Evolutionary conservation across 2,113 vertebrate genomes (phyloP), one percentile per base, ranked within the genome.

Genomic region (Perognathus longimembris): DNA sequence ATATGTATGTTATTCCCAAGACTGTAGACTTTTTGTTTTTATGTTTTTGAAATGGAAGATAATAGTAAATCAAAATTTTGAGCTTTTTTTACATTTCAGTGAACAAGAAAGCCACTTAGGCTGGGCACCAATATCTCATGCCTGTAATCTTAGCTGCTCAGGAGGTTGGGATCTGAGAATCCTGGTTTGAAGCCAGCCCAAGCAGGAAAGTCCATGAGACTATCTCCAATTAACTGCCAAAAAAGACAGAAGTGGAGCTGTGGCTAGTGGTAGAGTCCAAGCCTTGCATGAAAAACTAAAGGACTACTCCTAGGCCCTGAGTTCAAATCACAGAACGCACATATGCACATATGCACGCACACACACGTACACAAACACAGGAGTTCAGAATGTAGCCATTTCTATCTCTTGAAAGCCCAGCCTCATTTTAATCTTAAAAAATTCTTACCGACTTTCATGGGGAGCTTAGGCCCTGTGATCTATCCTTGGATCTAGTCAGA

Each of bases 1-100:
- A 98, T 97, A 97, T 0, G 22, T 32, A 82, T 18, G 28, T 50
- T 94, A 93, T 97, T 97, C 97, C 97, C 97, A 97, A 97, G 94
- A 95, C 95, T 83, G 95, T 94, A 97, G 91, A 85, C 73, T 45
- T 81, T 34, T 12, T 42, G 2, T 30, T 32, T 4, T 95, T 93
- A 86, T 80, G 96, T 91, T 89, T 96, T 87, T 85, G 93, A 73
- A 96, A 96, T 95, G 96, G 96, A 96, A 97, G 97, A 97, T 97
- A 97, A 96, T 93, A 97, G 94, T 94, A 97, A 98, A 80, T 95
- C 90, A 95, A 96, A 97, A 94, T 90, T 91, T 95, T 89, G 66
- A 75, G 11, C 63, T 84, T 70, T 75, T 70, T 83, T 54, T 74
- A 45, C 92, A 74, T 94, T 95, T 95, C 67, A 95, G 83, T 3